Evolutionary conservation across 2,797 vertebrate genomes (phyloP), one percentile per base, ranked within the genome.

Genomic region (Cossypha caffra): DNA sequence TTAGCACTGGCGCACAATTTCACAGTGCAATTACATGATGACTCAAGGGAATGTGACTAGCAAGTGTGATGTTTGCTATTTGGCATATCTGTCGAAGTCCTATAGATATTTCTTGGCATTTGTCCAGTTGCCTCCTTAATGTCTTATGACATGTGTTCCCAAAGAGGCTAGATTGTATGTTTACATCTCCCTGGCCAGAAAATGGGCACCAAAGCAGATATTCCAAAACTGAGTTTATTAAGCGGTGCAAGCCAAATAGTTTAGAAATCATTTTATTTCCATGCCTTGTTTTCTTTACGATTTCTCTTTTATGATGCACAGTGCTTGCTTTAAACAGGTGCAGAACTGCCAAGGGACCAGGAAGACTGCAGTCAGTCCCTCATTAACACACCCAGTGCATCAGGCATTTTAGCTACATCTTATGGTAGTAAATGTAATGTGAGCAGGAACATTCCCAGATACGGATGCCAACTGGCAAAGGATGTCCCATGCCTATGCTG

Each of bases 1-100:
- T 71, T 33, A 87, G n/a, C 19, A 45, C 16, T 74, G 74, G 81
- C 78, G 59, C 25, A 69, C 14, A 61, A 48, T 95, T 95, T 96
- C 62, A 68, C 58, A 94, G 78, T 54, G 91, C 84, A 80, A 24
- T 93, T 92, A 63, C 68, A 45, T 13, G 48, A 21, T 68, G 33
- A 83, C 72, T 90, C 68, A 51, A 90, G 61, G 68, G 64, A 92
- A 20, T 67, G 37, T 66, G 84, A 90, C 45, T 74, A 51, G 72
- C 1, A 1, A 94, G 81, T 68, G 29, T 66, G 78, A 68, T 88
- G 81, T 75, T 96, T 95, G 72, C 54, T 90, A 6, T 88, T 90
- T 95, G 91, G 68, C 87, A 38, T 74, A 80, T 93, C 72, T 91
- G 71, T 93, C 76, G 86, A 86, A 92, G 86, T 64, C 54, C 33